Percentiles rank a stretch among this genome's conserved stretches.
Evolutionary conservation across 1,140 invertebrate genomes (phyloP).

Genomic region (Orchestia grillus): DNA sequence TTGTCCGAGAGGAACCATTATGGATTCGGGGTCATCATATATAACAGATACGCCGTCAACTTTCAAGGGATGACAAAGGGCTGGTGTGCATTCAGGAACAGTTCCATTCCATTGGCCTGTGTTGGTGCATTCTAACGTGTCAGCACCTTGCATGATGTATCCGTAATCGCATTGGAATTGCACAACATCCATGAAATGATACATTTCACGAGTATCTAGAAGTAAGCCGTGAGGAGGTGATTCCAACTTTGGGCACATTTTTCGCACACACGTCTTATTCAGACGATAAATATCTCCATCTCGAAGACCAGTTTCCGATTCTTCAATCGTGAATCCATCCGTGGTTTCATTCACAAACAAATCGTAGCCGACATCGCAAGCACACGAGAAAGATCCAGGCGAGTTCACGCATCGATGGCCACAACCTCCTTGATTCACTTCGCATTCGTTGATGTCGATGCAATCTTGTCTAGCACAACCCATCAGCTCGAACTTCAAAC

Average conservation of each 20-base stretch:
- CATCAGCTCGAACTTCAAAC: slow-evolving; percentile 92
- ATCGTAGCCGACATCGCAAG: slow-evolving; percentile 93
- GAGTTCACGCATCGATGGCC: slow-evolving; percentile 93
- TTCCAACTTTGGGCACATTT: slow-evolving; percentile 87
- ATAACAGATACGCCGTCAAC: slow-evolving; percentile 86
- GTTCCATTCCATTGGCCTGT: slow-evolving; percentile 94
- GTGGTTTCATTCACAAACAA: slow-evolving; percentile 92
- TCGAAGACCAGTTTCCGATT: slow-evolving; percentile 85
- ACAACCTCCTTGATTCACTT: slow-evolving; percentile 90
- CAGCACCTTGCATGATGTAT: slow-evolving; percentile 88
- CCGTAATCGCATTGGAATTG: slow-evolving; percentile 96
- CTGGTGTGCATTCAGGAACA: slow-evolving; percentile 83
- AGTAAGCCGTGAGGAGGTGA: slow-evolving; percentile 91
- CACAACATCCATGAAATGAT: slow-evolving; percentile 91
- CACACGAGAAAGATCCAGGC: slow-evolving; percentile 88
- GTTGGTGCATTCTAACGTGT: slow-evolving; percentile 87
- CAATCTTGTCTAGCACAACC: slow-evolving; percentile 93
- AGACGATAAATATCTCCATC: slow-evolving; percentile 90
- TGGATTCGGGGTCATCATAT: slow-evolving; percentile 82
- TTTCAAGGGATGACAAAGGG: slow-evolving; percentile 89
- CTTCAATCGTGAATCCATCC: slow-evolving; percentile 86
- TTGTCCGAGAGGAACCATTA: slow-evolving; percentile 87
- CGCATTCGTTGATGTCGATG: slow-evolving; percentile 93
- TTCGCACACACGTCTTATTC: slow-evolving; percentile 95
- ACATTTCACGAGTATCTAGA: slow-evolving; percentile 82